Conservation (phyloP, 2,113 vertebrate species). For the Polypterus bichir region DNA sequence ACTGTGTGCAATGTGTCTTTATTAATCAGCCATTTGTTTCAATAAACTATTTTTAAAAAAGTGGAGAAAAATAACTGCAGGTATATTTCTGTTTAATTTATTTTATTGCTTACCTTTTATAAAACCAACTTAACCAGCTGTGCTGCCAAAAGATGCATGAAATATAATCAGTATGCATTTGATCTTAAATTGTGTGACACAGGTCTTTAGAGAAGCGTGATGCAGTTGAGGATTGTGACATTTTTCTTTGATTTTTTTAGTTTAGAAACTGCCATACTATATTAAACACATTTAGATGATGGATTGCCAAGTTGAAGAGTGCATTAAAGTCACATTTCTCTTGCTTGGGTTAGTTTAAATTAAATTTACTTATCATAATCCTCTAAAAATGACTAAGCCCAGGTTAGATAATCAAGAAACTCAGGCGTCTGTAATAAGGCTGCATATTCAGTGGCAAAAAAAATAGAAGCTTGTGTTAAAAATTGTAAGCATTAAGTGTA, state of each 20-base stretch:
- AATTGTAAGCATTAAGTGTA: too few species aligned
- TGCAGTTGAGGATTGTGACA: background rate
- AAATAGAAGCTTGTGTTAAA: too few species aligned
- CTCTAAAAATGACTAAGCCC: background rate
- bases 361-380: background rate
- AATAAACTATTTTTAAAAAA: too few species aligned
- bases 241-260: background rate
- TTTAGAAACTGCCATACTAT: background rate
- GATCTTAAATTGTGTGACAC: background rate
- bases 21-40: too few species aligned
- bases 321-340: background rate
- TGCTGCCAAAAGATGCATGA: background rate
- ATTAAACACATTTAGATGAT: constrained; percentile 2
- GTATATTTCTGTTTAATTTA: background rate
- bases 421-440: too few species aligned
- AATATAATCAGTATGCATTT: constrained; percentile 1
- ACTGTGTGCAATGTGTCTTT: too few species aligned
- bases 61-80: too few species aligned
- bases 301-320: background rate
- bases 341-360: background rate
- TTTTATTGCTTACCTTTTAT: background rate
- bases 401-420: background rate
- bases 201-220: background rate
- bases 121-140: background rate
- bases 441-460: too few species aligned